Conservation (phyloP, 2,113 vertebrate genomes). For the Oncorhynchus mykiss region DNA sequence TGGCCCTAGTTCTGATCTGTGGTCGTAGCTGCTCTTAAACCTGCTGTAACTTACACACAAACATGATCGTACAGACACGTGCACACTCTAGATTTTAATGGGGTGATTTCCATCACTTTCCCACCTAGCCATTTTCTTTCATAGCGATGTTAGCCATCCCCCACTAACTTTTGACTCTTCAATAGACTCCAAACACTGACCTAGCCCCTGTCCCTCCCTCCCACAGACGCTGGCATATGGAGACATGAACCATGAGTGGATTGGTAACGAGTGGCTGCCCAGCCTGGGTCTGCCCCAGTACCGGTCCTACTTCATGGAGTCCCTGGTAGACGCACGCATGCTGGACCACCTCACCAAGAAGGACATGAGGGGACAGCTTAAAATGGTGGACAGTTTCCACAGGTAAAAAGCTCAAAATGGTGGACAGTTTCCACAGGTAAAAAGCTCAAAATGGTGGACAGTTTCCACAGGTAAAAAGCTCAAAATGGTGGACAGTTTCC, state of each 20-base stretch:
- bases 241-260: conserved; percentile 99
- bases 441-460: conserved; percentile 93
- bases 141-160: too few species aligned
- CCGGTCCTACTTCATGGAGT: conserved; percentile 99
- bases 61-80: background rate
- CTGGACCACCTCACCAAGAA: conserved; percentile 98
- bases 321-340: conserved; percentile 97
- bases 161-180: background rate
- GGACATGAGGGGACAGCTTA: conserved; percentile 90
- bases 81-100: background rate
- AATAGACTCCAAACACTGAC: background rate
- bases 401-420: conserved; percentile 68
- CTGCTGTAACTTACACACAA: background rate
- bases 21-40: background rate
- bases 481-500: conserved; percentile 65
- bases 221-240: conserved; percentile 90
- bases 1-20: background rate
- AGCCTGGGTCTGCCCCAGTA: conserved; percentile 94
- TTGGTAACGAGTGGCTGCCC: conserved; percentile 96
- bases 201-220: conserved; percentile 2
- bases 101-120: background rate
- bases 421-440: conserved; percentile 84
- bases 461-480: conserved; percentile 86
- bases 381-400: conserved; percentile 99
- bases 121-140: too few species aligned